Conservation (phyloP, 2,888 invertebrate species). For the Thymelicus acteon region DNA sequence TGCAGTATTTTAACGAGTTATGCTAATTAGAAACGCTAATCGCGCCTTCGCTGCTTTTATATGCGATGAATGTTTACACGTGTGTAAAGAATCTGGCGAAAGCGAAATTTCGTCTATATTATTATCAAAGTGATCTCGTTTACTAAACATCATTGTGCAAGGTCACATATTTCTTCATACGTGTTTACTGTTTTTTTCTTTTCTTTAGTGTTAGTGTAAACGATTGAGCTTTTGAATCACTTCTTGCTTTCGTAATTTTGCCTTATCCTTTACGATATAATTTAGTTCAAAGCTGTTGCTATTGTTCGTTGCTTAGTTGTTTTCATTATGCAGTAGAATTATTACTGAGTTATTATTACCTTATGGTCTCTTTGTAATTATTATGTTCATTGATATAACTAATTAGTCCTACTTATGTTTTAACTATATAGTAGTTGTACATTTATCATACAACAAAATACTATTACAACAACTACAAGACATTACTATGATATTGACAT, state of each 20-base stretch:
- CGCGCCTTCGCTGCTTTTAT: constrained; percentile 39
- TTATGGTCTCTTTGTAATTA: not conserved
- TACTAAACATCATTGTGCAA: constrained; percentile 25
- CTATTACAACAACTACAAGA: too few relatives aligned
- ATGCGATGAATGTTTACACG: constrained; percentile 28
- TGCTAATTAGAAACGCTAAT: constrained; percentile 49
- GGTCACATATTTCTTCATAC: constrained; percentile 29
- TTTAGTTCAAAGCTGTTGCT: not conserved
- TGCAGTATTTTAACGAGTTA: constrained; percentile 49
- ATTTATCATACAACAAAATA: too few relatives aligned
- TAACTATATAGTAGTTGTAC: not conserved
- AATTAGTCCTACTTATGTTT: not conserved
- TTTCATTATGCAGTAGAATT: too few relatives aligned
- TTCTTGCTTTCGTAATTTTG: not conserved
- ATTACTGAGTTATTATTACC: too few relatives aligned
- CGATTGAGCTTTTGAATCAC: not conserved
- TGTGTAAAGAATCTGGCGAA: constrained; percentile 57
- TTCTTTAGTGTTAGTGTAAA: not conserved
- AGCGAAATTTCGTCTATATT: constrained; percentile 54
- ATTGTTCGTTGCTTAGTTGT: not conserved
- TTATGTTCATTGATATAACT: not conserved
- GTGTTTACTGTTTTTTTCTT: constrained; percentile 15
- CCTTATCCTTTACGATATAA: not conserved
- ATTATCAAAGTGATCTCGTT: constrained; percentile 29
- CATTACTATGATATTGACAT: too few relatives aligned